Evolutionary conservation across 2,113 vertebrate genomes (phyloP).

Genomic region (Labeo catla): DNA sequence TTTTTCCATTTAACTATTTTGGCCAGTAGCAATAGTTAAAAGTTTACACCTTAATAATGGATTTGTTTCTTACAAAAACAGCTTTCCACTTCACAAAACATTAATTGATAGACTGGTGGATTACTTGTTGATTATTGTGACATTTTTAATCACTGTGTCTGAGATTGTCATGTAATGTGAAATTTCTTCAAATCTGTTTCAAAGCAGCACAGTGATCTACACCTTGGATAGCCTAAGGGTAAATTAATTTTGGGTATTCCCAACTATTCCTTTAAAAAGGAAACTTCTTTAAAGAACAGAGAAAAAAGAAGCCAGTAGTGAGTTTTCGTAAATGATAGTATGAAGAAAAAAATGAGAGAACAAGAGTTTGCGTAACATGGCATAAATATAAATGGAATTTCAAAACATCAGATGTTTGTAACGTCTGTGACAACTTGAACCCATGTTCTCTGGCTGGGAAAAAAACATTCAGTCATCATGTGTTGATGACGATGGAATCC

Average conservation of each 20-base stretch:
- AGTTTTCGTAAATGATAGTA: background rate
- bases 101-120: background rate
- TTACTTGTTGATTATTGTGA: background rate
- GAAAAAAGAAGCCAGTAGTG: background rate
- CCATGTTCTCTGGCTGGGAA: background rate
- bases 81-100: background rate
- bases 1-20: background rate
- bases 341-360: background rate
- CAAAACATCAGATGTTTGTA: background rate
- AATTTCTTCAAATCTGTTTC: background rate
- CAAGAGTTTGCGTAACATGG: background rate
- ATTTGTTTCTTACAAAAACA: background rate
- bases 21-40: background rate
- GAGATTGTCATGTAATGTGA: background rate
- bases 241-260: background rate
- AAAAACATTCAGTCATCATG: background rate
- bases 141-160: background rate
- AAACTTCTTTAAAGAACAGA: background rate
- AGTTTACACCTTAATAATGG: background rate
- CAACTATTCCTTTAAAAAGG: background rate
- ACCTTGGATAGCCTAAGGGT: background rate
- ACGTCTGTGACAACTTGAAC: constrained; percentile 5
- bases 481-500: constrained; percentile 29
- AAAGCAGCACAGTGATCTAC: background rate
- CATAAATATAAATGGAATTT: constrained; percentile 5